phyloP scores from a whole-genome alignment of 2,113 vertebrate species.

The Actinemys pallida region DNA sequence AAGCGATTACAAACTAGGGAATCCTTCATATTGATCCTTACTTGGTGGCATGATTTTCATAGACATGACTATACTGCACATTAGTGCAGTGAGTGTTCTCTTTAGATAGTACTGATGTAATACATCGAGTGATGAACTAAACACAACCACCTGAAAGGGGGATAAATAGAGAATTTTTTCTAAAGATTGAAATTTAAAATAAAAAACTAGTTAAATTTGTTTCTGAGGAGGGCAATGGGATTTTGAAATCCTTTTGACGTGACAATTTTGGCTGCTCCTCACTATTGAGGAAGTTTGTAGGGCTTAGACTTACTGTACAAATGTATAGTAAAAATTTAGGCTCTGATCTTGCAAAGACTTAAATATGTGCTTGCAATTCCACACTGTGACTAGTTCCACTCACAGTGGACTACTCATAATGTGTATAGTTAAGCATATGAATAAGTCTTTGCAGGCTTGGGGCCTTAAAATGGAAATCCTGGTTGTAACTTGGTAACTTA shows the following conservation, averaged over 20 bases:
- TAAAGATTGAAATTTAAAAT: background rate
- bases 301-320: background rate
- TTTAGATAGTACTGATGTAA: background rate
- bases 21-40: background rate
- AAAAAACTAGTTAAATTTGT: background rate
- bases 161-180: background rate
- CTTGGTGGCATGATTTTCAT: background rate
- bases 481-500: background rate
- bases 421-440: background rate
- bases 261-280: background rate
- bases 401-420: background rate
- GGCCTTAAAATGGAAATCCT: background rate
- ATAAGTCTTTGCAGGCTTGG: background rate
- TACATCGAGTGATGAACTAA: background rate
- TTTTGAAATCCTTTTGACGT: conserved; percentile 29
- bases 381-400: background rate
- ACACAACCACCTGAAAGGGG: background rate
- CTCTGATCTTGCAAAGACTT: background rate
- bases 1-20: background rate
- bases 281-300: background rate
- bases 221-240: background rate
- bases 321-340: background rate
- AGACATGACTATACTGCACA: background rate
- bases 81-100: background rate
- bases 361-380: background rate